phyloP scores from a whole-genome alignment of 2,888 invertebrate species.

The Caenorhabditis auriculariae region DNA sequence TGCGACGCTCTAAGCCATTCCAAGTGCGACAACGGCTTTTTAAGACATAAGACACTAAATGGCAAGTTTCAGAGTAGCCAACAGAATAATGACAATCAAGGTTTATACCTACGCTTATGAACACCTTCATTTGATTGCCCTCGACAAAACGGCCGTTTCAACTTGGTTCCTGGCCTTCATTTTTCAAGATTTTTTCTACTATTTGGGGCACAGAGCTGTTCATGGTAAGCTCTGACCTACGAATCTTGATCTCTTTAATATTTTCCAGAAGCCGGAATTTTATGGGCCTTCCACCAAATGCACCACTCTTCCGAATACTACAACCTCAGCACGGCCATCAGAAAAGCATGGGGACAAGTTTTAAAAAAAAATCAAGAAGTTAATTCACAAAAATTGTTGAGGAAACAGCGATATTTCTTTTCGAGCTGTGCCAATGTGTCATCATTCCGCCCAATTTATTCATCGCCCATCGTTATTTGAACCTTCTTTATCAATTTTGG shows the following conservation, averaged over 20 bases:
- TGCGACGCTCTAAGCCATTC: no score
- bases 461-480: constrained; percentile 82
- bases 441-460: constrained; percentile 75
- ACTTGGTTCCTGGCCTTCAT: constrained; percentile 78
- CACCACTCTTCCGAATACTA: constrained; percentile 87
- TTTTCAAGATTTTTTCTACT: constrained; percentile 82
- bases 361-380: no score
- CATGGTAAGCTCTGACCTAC: no score
- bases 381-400: no score
- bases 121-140: constrained; percentile 73
- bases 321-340: constrained; percentile 79
- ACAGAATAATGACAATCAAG: constrained; percentile 21
- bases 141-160: constrained; percentile 61
- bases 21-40: no score
- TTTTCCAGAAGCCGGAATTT: constrained; percentile 76
- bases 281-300: constrained; percentile 86
- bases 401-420: constrained; percentile 50
- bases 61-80: constrained; percentile 32
- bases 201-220: constrained; percentile 84
- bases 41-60: no score
- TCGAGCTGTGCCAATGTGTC: constrained; percentile 70
- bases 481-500: constrained; percentile 87
- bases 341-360: constrained; percentile 73
- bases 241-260: no score
- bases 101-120: constrained; percentile 73